Evolutionary conservation across 1,140 invertebrate species (phyloP).

Genomic region (Schlechtendalia chinensis): DNA sequence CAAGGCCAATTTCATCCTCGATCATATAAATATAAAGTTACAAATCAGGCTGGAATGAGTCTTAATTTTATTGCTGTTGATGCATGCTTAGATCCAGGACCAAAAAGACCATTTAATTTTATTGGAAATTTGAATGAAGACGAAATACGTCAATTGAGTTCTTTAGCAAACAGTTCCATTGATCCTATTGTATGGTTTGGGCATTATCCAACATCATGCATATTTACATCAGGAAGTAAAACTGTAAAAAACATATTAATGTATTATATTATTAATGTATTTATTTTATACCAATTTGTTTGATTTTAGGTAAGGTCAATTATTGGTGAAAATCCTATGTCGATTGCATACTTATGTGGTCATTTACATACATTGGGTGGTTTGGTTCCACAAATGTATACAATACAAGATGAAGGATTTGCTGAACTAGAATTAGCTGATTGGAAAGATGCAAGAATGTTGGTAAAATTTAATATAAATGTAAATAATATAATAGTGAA

Average conservation of each 20-base stretch:
- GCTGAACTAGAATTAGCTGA: slow-evolving; percentile 88
- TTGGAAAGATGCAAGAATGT: slow-evolving; percentile 90
- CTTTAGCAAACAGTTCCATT: slow-evolving; percentile 57
- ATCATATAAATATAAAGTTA: slow-evolving; percentile 74
- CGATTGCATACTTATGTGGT: slow-evolving; percentile 82
- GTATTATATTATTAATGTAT: background rate
- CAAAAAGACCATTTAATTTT: slow-evolving; percentile 88
- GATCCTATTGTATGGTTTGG: slow-evolving; percentile 70
- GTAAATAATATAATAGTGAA: too few relatives aligned
- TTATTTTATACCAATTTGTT: slow-evolving; percentile 37
- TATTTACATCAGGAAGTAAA: slow-evolving; percentile 27
- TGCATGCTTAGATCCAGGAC: slow-evolving; percentile 82
- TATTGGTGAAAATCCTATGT: slow-evolving; percentile 58
- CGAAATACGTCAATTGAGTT: slow-evolving; percentile 61
- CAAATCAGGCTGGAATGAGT: slow-evolving; percentile 55
- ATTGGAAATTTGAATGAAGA: slow-evolving; percentile 71
- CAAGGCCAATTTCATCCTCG: slow-evolving; percentile 69
- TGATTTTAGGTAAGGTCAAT: slow-evolving; percentile 57
- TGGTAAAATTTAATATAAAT: slow-evolving; percentile 54
- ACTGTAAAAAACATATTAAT: background rate
- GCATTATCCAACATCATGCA: slow-evolving; percentile 83
- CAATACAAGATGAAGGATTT: slow-evolving; percentile 77
- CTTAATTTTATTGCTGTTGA: slow-evolving; percentile 80
- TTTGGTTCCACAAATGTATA: slow-evolving; percentile 81
- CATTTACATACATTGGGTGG: slow-evolving; percentile 85